Base-by-base conservation (phyloP, 1,140 invertebrate species). In the Bombus breviceps region DNA sequence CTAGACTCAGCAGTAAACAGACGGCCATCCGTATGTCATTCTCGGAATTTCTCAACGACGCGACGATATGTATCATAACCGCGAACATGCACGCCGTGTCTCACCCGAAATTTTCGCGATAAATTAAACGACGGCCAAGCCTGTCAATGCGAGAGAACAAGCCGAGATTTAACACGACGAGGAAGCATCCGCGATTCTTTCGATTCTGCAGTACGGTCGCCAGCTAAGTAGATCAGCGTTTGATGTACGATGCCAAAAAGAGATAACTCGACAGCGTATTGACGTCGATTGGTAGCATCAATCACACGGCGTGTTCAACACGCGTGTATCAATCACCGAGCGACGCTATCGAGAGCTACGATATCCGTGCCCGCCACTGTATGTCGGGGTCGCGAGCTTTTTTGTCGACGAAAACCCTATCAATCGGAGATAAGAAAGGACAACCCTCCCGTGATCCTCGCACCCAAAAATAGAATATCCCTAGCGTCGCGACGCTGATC, bases 201-300 rank as follows among this genome's bases (percentile, higher is more conserved):
- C 53, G 81, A 81, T 85, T 68, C 59, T 25, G 68, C 57, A 39
- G 59, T 76, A 43, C 39, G 37, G 41, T 41, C n/a, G 72, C 72
- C 37, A 90, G 78, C 81, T 90, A 90, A 90, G 89, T 90, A 90
- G 68, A 85, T 78, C 72, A 85, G 82, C 83, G 81, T 64, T 77
- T 72, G 82, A 79, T 73, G 86, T 87, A 92, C 92, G 89, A 91
- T 83, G 78, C 83, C 81, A 39, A 79, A 90, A 87, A 84, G 92
- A 92, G 93, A 94, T 94, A 93, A 93, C 93, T 93, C 91, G 90
- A 92, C 91, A 91, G 91, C 90, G 92, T 93, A 94, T 94, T 93
- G 93, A 93, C 93, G 92, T 92, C 92, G 92, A 94, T 94, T 93
- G 94, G 93, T 92, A 92, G 90, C 93, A 94, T 94, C 93, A 93